Evolutionary conservation across 1,140 invertebrate genomes (phyloP).

Genomic region (Cydia fagiglandana): DNA sequence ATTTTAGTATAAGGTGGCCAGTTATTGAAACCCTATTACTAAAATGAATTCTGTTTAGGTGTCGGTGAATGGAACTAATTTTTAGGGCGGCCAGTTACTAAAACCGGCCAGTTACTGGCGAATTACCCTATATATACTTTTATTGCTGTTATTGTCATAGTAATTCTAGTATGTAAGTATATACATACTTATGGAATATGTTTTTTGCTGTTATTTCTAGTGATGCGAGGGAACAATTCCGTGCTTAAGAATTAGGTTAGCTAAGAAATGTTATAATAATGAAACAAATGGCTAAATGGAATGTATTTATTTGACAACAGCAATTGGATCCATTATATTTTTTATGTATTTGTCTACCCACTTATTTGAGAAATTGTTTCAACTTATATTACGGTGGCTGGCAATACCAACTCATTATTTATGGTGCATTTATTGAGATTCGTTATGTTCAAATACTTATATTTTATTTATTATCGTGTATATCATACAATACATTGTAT

Average conservation of each 20-base stretch:
- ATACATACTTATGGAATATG: background rate
- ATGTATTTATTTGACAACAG: slow-evolving; percentile 56
- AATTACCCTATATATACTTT: too few relatives aligned
- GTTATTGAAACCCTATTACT: too few relatives aligned
- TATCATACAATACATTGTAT: slow-evolving; percentile 27
- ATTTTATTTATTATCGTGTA: slow-evolving; percentile 26
- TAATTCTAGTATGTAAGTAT: background rate
- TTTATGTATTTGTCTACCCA: slow-evolving; percentile 22
- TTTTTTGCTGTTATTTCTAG: background rate
- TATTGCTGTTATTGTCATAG: too few relatives aligned
- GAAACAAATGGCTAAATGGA: slow-evolving; percentile 35
- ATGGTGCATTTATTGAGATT: slow-evolving; percentile 28
- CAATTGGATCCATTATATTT: slow-evolving; percentile 38
- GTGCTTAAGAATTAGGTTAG: background rate
- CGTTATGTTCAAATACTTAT: slow-evolving; percentile 23
- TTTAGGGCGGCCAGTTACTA: too few relatives aligned
- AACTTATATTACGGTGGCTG: background rate
- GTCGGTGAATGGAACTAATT: too few relatives aligned
- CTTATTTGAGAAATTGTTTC: slow-evolving; percentile 9
- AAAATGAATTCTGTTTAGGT: too few relatives aligned
- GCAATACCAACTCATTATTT: background rate
- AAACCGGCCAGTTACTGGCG: too few relatives aligned
- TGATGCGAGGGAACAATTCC: background rate
- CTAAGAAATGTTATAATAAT: background rate
- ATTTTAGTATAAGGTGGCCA: too few relatives aligned